Evolutionary conservation across 2,888 invertebrate species (phyloP), one percentile per base, ranked within the genome.

Genomic region (Napeogenes inachia): DNA sequence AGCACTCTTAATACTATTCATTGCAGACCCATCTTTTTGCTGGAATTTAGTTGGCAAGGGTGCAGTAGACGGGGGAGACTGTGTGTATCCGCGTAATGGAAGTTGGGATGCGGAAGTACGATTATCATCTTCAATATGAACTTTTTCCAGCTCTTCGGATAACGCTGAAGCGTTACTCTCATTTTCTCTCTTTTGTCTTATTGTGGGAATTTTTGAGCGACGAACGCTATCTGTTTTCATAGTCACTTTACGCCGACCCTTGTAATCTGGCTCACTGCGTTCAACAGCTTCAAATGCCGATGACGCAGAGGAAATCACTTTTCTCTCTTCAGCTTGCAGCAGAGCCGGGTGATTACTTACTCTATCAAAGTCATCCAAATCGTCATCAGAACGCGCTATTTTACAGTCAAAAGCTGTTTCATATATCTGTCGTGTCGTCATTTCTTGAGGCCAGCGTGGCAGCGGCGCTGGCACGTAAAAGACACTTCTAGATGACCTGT

Each of bases 351-450:
- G 96, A 78, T 96, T 96, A 70, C 95, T 94, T 66, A 96, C 93
- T 65, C 95, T 93, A 73, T 96, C 96, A 59, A 96, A 93, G 72
- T 95, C 94, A 76, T 96, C 96, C 78, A 96, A 92, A 72, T 96
- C 95, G 81, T 94, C 94, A 73, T 94, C 94, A 8, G 96, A 96
- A 69, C 95, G 94, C 78, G 94, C 94, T 75, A 96, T 94, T 85
- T 95, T 95, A 84, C 96, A 96, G 85, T 97, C 97, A 84, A 97
- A 97, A 63, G 97, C 97, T 62, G 97, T 97, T 87, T 97, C 97
- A 83, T 97, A 97, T 61, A 97, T 92, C 85, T 95, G 95, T 75
- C 95, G 92, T 82, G 91, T 88, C 73, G 92, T 92, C 88, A 92
- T 92, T 77, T 92, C 92, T 87, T 86, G 89, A 78, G 91, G 89